These are phyloP conservation scores for Rhodophaea formosa DNA, from an alignment of 2,888 invertebrate species.

Conservation along the genomic window DNA sequence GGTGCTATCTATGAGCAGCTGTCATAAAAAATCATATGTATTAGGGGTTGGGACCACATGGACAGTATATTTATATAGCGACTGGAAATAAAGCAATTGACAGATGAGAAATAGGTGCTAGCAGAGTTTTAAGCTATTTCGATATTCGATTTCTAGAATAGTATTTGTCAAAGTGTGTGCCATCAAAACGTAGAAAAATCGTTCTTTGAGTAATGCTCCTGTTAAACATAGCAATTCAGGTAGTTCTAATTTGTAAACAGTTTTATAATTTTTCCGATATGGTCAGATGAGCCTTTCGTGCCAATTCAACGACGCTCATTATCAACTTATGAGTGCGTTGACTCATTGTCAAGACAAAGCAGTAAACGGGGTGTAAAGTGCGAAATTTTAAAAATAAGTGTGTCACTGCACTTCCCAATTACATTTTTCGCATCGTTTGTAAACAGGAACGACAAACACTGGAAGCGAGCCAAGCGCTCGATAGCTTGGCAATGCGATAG, in stretches of 20 bases:
- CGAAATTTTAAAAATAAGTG: background rate
- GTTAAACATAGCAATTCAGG: no score
- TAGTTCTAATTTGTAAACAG: background rate
- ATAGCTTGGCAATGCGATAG: slow-evolving; percentile 42
- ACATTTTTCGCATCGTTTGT: slow-evolving; percentile 22
- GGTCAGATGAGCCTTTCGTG: background rate
- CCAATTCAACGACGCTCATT: background rate
- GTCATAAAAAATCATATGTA: no score
- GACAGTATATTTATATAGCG: no score
- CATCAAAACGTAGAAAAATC: no score
- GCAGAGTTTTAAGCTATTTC: no score
- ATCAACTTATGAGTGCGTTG: background rate
- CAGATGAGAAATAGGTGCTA: no score
- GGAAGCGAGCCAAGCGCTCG: slow-evolving; percentile 48
- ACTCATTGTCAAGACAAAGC: slow-evolving; percentile 5
- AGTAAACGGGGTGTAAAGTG: background rate
- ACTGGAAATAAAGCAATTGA: no score
- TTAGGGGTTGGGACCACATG: no score
- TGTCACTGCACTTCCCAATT: slow-evolving; percentile 12
- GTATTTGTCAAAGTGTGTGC: no score
- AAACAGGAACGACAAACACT: slow-evolving; percentile 35
- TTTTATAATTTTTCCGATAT: background rate
- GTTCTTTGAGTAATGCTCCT: no score
- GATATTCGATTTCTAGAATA: no score
- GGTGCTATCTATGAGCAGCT: no score